These are phyloP conservation scores for Neogobius melanostomus DNA, from an alignment of 2,113 vertebrate genomes.

Conservation along the genomic window DNA sequence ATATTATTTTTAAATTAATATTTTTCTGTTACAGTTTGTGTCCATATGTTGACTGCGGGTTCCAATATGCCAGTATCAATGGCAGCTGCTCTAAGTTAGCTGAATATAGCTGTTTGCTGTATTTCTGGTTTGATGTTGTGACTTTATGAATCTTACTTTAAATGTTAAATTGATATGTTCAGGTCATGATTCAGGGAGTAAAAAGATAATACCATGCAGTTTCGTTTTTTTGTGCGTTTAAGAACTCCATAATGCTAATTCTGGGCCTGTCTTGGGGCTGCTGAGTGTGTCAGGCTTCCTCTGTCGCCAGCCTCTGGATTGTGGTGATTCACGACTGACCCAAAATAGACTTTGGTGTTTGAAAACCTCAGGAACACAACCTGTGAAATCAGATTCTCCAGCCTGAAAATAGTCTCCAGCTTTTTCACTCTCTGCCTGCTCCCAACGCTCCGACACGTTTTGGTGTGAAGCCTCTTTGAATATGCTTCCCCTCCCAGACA, in stretches of 20 bases:
- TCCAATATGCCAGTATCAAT: no score
- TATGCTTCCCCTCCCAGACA: constrained; percentile 11
- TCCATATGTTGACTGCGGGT: no score
- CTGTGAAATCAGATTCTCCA: constrained; percentile 51
- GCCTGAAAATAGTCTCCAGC: constrained; percentile 38
- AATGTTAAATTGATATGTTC: not conserved
- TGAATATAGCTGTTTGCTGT: no score
- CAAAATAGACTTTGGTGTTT: constrained; percentile 38
- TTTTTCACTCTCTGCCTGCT: constrained; percentile 16
- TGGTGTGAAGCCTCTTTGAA: constrained; percentile 30
- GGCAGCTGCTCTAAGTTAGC: no score
- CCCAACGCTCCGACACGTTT: constrained; percentile 10
- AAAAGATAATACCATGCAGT: not conserved
- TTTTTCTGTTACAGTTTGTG: no score
- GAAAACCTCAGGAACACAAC: constrained; percentile 39
- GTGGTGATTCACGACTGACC: constrained; percentile 35
- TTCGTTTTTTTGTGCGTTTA: not conserved
- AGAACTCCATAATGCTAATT: constrained; percentile 36
- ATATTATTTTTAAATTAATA: no score
- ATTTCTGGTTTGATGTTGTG: no score
- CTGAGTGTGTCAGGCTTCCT: constrained; percentile 49
- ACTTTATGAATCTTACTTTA: no score
- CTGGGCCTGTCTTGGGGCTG: constrained; percentile 28
- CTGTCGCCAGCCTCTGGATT: constrained; percentile 29
- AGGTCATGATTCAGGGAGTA: not conserved